Evolutionary conservation across 2,888 invertebrate genomes (phyloP).

Genomic region (Unio delphinus): DNA sequence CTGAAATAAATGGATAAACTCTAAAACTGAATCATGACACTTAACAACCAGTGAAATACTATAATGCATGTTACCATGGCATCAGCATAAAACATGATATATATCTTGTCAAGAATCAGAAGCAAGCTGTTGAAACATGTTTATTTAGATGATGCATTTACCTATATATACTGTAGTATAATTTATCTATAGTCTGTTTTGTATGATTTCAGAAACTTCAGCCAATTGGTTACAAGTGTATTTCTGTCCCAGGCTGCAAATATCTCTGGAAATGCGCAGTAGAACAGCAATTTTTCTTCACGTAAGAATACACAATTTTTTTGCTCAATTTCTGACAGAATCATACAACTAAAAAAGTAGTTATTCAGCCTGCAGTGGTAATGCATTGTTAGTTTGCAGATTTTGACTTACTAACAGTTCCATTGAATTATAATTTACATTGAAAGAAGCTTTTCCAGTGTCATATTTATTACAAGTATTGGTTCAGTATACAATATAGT

Average conservation of each 20-base stretch:
- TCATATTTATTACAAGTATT: not conserved
- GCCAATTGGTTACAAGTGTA: constrained; percentile 92
- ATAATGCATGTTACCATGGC: too few species aligned
- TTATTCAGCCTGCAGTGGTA: too few species aligned
- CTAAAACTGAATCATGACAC: too few species aligned
- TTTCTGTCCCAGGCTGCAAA: constrained; percentile 90
- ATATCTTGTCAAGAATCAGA: too few species aligned
- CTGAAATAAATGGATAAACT: too few species aligned
- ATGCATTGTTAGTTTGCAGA: too few species aligned
- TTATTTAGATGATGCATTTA: too few species aligned
- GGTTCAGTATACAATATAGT: not conserved
- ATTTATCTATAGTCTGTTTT: not conserved
- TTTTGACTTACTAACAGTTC: too few species aligned
- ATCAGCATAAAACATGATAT: too few species aligned
- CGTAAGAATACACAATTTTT: constrained; percentile 77
- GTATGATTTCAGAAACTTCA: constrained; percentile 64
- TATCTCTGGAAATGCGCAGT: constrained; percentile 98
- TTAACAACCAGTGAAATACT: too few species aligned
- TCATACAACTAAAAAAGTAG: not conserved
- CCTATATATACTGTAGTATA: too few species aligned
- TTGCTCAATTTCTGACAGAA: not conserved
- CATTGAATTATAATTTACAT: not conserved
- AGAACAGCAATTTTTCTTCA: constrained; percentile 98
- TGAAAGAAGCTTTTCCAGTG: not conserved
- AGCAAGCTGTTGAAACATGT: too few species aligned